phyloP scores from a whole-genome alignment of 2,797 vertebrate species.

The Gallinago stenura region DNA sequence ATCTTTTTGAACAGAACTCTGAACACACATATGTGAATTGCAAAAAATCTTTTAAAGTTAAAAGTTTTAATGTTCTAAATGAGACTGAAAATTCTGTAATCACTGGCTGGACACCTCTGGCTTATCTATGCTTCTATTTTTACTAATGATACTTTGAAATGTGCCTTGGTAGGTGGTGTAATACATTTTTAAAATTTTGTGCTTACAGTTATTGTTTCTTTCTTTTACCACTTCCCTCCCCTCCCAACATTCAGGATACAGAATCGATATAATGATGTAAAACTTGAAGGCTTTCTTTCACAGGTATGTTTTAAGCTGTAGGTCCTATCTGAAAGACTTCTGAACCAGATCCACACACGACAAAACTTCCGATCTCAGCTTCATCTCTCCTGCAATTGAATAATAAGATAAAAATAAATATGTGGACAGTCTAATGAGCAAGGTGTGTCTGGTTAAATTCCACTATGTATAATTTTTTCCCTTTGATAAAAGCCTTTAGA shows the following conservation, averaged over 20 bases:
- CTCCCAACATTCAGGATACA: not conserved
- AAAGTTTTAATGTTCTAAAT: not conserved
- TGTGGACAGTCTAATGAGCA: not conserved
- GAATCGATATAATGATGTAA: not conserved
- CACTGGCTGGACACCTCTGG: not conserved
- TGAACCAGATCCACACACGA: not conserved
- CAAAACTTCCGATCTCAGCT: not conserved
- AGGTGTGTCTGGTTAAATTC: slow-evolving; percentile 21
- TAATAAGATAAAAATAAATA: slow-evolving; percentile 48
- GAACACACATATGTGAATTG: not conserved
- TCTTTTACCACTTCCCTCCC: not conserved
- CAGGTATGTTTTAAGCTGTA: not conserved
- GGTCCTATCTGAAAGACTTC: not conserved
- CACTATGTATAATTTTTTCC: not conserved
- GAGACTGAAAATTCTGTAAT: not conserved
- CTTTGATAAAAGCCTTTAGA: not conserved
- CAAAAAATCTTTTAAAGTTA: not conserved
- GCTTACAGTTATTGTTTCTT: not conserved
- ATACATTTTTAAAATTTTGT: not conserved
- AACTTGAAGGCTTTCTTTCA: not conserved
- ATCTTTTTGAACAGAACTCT: not conserved
- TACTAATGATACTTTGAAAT: not conserved
- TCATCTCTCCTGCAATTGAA: not conserved
- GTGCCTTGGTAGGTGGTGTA: not conserved
- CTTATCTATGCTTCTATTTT: not conserved